These are phyloP conservation scores for Hydrotaea diabolus DNA, from an alignment of 2,888 invertebrate genomes.

Conservation along the genomic window DNA sequence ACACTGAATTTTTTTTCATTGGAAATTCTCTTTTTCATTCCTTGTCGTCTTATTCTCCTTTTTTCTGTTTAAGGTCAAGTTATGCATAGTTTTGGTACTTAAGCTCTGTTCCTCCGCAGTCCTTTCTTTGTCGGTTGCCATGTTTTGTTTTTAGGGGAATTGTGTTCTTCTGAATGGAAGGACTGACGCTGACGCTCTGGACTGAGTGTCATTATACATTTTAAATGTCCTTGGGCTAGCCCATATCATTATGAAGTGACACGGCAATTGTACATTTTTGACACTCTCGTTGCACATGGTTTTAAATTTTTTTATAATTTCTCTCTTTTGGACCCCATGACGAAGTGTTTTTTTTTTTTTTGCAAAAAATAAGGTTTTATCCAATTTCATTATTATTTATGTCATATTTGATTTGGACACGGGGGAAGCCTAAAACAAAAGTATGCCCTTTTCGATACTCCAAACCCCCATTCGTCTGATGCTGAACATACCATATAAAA, in stretches of 20 bases:
- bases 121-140: not conserved
- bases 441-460: too few relatives aligned
- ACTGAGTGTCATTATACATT: not conserved
- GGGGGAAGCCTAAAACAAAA: too few relatives aligned
- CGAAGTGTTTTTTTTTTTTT: too few relatives aligned
- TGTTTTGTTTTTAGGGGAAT: not conserved
- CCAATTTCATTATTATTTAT: too few relatives aligned
- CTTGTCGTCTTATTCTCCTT: not conserved
- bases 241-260: not conserved
- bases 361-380: too few relatives aligned
- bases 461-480: too few relatives aligned
- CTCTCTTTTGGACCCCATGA: too few relatives aligned
- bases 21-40: not conserved
- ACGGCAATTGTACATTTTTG: not conserved
- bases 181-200: too few relatives aligned
- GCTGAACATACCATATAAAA: too few relatives aligned
- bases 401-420: too few relatives aligned
- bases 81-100: constrained; percentile 17
- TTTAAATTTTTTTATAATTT: too few relatives aligned
- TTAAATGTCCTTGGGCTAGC: not conserved
- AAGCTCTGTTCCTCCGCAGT: not conserved
- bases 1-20: constrained; percentile 21
- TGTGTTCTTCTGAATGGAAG: not conserved
- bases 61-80: constrained; percentile 4
- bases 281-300: not conserved